phyloP scores from a whole-genome alignment of 1,140 invertebrate species.

The Drosophila bocqueti region DNA sequence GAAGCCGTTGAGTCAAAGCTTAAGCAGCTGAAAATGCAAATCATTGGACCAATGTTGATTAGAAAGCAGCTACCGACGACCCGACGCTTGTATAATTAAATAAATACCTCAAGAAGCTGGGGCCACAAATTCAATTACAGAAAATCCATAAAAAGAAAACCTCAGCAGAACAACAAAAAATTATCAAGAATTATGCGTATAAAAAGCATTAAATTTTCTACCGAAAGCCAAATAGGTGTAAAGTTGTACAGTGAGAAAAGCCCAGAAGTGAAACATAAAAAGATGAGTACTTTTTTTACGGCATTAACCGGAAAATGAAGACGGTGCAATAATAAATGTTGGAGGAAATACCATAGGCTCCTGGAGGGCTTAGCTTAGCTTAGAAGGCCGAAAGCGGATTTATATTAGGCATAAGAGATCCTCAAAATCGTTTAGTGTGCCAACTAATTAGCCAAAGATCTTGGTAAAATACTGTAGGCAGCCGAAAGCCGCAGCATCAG shows the following conservation, averaged over 20 bases:
- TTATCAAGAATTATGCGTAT: conserved; percentile 40
- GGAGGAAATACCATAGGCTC: background rate
- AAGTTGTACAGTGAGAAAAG: conserved; percentile 57
- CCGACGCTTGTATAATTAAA: conserved; percentile 68
- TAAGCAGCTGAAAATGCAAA: conserved; percentile 77
- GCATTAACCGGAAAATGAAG: conserved; percentile 62
- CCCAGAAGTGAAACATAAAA: conserved; percentile 56
- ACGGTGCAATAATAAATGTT: conserved; percentile 12
- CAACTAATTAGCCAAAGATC: conserved; percentile 66
- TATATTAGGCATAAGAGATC: conserved; percentile 68
- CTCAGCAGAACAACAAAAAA: conserved; percentile 47
- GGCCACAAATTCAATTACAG: conserved; percentile 79
- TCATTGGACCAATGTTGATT: conserved; percentile 71
- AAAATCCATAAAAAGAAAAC: conserved; percentile 25
- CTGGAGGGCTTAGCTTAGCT: background rate
- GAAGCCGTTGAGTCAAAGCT: conserved; percentile 41
- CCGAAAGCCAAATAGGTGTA: conserved; percentile 63
- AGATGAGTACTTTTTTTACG: conserved; percentile 71
- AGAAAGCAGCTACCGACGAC: conserved; percentile 59
- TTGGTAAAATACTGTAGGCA: conserved; percentile 13
- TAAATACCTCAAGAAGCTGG: conserved; percentile 56
- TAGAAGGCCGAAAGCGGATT: conserved; percentile 65
- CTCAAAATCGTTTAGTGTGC: conserved; percentile 73
- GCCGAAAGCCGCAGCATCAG: conserved; percentile 1
- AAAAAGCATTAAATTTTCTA: conserved; percentile 39